phyloP scores from a whole-genome alignment of 2,797 vertebrate genomes.

The Cryptoblepharus egeriae region DNA sequence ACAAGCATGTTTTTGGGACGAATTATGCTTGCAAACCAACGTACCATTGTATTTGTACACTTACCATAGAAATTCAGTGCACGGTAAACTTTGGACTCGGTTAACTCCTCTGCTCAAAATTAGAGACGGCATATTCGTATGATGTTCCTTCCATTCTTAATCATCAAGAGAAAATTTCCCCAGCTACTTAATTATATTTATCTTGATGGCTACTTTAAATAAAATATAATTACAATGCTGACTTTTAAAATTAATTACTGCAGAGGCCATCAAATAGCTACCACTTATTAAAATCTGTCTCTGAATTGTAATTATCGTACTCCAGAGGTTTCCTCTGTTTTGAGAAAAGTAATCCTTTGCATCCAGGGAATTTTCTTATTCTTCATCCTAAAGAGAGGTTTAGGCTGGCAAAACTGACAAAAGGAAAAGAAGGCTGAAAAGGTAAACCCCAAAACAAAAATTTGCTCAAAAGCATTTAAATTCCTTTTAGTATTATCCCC shows the following conservation, averaged over 20 bases:
- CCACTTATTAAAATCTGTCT: constrained; percentile 22
- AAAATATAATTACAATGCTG: constrained; percentile 19
- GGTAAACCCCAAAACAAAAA: not conserved
- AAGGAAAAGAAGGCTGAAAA: not conserved
- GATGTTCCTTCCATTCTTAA: constrained; percentile 2
- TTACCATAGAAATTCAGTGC: not conserved
- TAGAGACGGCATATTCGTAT: constrained; percentile 4
- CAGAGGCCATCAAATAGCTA: constrained; percentile 19
- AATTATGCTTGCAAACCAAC: too few relatives aligned
- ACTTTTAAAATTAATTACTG: constrained; percentile 21
- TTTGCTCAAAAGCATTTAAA: not conserved
- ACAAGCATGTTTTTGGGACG: too few relatives aligned
- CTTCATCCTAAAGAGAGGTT: not conserved
- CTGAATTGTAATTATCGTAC: constrained; percentile 14
- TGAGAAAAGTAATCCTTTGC: not conserved
- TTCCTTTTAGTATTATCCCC: not conserved
- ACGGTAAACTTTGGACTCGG: not conserved
- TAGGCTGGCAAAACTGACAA: not conserved
- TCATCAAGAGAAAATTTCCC: constrained; percentile 5
- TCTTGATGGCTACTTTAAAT: constrained; percentile 27
- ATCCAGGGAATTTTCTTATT: not conserved
- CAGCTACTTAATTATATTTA: constrained; percentile 34
- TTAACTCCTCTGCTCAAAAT: not conserved
- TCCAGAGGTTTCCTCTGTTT: constrained; percentile 14
- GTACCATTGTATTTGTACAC: too few relatives aligned